phyloP scores from a whole-genome alignment of 2,888 invertebrate genomes.

The Arge pagana region DNA sequence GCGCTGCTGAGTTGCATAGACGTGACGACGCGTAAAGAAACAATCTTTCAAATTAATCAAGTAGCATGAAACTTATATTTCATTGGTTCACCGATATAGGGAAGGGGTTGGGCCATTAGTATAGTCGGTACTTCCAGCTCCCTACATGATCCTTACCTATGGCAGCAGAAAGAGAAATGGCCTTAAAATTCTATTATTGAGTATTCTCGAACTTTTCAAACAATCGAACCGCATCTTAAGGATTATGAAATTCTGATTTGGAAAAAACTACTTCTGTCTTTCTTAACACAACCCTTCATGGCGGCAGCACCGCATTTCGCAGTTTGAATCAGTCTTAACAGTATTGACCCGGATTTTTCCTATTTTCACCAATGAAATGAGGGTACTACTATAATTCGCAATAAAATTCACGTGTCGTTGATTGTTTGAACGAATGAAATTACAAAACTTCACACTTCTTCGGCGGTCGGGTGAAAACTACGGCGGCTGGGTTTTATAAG shows the following conservation, averaged over 20 bases:
- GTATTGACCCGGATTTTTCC: background rate
- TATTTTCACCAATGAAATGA: background rate
- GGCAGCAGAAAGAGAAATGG: background rate
- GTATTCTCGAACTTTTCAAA: background rate
- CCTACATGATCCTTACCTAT: background rate
- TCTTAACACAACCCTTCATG: background rate
- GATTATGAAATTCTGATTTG: background rate
- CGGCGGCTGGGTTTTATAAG: too few species aligned
- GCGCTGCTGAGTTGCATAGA: background rate
- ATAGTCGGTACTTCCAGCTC: too few species aligned
- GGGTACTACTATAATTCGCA: background rate
- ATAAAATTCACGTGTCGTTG: constrained; percentile 1
- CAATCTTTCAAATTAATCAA: too few species aligned
- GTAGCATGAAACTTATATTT: too few species aligned
- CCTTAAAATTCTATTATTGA: background rate
- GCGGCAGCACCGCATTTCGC: too few species aligned
- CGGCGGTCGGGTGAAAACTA: too few species aligned
- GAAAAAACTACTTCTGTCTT: constrained; percentile 1
- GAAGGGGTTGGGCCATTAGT: background rate
- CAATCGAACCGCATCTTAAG: background rate
- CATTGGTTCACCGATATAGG: background rate
- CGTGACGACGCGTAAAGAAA: background rate
- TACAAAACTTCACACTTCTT: too few species aligned
- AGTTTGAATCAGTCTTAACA: background rate
- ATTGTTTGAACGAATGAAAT: constrained; percentile 1